phyloP scores from a whole-genome alignment of 2,888 invertebrate species.

The Pemphredon lugubris region DNA sequence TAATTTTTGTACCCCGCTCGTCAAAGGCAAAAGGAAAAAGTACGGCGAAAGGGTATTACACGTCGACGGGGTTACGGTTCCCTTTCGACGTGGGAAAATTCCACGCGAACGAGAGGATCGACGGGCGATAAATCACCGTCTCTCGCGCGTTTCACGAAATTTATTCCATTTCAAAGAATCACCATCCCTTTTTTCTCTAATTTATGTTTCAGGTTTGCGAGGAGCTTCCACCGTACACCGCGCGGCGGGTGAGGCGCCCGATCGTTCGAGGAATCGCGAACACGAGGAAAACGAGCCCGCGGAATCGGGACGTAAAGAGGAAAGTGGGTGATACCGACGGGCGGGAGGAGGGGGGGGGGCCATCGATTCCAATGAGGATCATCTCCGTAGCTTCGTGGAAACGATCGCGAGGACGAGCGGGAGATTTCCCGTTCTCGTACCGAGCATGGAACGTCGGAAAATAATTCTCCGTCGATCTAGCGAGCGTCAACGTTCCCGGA shows the following conservation, averaged over 20 bases:
- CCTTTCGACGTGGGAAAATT: background rate
- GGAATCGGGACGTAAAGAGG: too few species aligned
- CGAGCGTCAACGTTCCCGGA: background rate
- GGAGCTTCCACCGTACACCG: conserved; percentile 1
- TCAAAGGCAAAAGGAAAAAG: background rate
- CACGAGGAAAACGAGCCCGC: conserved; percentile 46
- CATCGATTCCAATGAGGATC: conserved; percentile 21
- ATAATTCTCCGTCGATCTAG: conserved; percentile 27
- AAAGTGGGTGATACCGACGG: too few species aligned
- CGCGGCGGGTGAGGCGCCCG: background rate
- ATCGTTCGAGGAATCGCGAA: conserved; percentile 42
- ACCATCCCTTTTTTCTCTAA: conserved; percentile 3
- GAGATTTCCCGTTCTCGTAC: conserved; percentile 33
- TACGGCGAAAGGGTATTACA: background rate
- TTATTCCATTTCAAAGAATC: conserved; percentile 24
- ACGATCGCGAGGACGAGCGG: conserved; percentile 2
- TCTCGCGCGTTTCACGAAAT: background rate
- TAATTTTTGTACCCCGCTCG: too few species aligned
- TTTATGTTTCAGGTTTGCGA: conserved; percentile 53
- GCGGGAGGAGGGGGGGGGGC: too few species aligned
- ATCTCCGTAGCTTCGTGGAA: conserved; percentile 12
- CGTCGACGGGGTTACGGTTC: background rate
- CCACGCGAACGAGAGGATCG: too few species aligned
- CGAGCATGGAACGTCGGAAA: conserved; percentile 27
- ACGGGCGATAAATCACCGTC: background rate